phyloP scores from a whole-genome alignment of 2,888 invertebrate genomes.

The Pseudococcus jackbeardsleyi region DNA sequence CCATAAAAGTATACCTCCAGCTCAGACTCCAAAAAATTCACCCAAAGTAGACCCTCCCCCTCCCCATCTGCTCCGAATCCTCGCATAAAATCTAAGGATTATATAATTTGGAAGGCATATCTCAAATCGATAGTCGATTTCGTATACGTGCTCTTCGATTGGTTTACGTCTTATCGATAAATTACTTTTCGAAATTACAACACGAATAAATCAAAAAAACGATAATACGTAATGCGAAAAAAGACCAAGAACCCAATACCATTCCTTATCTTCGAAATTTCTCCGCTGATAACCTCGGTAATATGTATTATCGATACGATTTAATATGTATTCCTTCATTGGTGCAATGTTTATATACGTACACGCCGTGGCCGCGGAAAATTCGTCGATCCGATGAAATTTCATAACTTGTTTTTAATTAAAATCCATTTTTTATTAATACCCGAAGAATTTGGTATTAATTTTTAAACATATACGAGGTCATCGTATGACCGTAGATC shows the following conservation, averaged over 20 bases:
- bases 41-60: too few species aligned
- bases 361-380: background rate
- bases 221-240: conserved; percentile 17
- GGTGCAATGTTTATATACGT: conserved; percentile 10
- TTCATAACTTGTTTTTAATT: conserved; percentile 36
- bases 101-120: background rate
- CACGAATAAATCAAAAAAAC: background rate
- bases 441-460: background rate
- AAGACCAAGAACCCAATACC: background rate
- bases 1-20: too few species aligned
- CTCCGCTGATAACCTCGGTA: conserved; percentile 9
- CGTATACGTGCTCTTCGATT: background rate
- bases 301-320: background rate
- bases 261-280: background rate
- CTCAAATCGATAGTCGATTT: background rate
- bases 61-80: too few species aligned
- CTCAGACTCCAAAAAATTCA: too few species aligned
- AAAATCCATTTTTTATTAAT: conserved; percentile 19
- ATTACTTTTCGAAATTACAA: conserved; percentile 34
- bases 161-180: background rate
- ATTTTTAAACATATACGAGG: conserved; percentile 6
- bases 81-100: background rate
- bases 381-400: conserved; percentile 16
- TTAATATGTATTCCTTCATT: background rate
- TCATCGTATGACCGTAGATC: background rate